Conservation (phyloP, 1,140 invertebrate species). For the Acromyrmex heyeri region DNA sequence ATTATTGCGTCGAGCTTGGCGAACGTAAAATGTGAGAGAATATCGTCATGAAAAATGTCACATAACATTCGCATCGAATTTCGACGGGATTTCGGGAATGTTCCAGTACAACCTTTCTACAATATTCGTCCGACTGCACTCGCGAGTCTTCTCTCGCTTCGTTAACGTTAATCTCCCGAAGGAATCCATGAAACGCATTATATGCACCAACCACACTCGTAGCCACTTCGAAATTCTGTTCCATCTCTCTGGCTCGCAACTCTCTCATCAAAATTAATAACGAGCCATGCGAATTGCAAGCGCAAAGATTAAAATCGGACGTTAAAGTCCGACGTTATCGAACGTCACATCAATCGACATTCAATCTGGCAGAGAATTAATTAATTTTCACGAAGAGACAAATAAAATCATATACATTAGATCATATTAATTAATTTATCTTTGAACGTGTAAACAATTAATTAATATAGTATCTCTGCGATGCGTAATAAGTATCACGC, state of each 20-base stretch:
- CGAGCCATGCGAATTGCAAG: neutral
- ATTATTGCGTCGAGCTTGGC: neutral
- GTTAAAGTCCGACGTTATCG: neutral
- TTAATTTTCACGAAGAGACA: neutral
- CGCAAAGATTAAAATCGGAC: conserved; percentile 13
- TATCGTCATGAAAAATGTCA: neutral
- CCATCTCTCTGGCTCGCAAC: conserved; percentile 29
- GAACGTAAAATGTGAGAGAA: neutral
- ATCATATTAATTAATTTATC: conserved; percentile 20
- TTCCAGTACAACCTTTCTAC: conserved; percentile 8
- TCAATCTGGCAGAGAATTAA: neutral
- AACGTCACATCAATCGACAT: neutral
- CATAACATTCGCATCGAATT: conserved; percentile 12
- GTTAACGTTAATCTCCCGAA: conserved; percentile 55
- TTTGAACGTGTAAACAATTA: neutral
- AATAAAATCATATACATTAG: neutral
- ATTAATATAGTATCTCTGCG: neutral
- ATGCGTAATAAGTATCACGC: neutral
- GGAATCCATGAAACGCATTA: conserved; percentile 58
- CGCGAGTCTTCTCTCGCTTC: conserved; percentile 55
- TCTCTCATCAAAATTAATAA: conserved; percentile 47
- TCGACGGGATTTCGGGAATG: conserved; percentile 2
- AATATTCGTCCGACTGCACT: conserved; percentile 23
- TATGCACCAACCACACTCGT: conserved; percentile 24
- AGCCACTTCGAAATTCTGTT: conserved; percentile 58